phyloP scores from a whole-genome alignment of 2,888 invertebrate species.

The Nebria brevicollis region DNA sequence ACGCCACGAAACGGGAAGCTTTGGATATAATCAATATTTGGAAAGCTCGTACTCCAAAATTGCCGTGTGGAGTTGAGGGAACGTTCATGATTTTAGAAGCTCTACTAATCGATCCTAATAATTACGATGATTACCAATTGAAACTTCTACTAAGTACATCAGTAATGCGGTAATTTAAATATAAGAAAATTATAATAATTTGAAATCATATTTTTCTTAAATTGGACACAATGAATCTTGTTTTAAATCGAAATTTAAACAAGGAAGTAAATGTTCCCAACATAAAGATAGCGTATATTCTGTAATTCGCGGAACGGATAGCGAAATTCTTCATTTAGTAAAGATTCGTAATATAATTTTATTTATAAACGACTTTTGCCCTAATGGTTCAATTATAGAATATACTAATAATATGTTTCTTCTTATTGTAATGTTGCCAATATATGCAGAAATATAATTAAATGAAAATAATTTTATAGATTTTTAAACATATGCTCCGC shows the following conservation, averaged over 20 bases:
- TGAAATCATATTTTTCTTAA: not conserved
- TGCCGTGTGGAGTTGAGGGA: conserved; percentile 72
- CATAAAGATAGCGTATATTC: not conserved
- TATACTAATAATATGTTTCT: too few relatives aligned
- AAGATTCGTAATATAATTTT: too few relatives aligned
- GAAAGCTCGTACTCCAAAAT: conserved; percentile 68
- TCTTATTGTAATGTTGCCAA: not conserved
- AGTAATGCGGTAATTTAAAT: conserved; percentile 70
- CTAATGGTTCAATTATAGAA: too few relatives aligned
- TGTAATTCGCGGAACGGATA: too few relatives aligned
- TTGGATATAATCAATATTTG: conserved; percentile 66
- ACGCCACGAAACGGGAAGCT: conserved; percentile 60
- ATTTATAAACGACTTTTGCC: too few relatives aligned
- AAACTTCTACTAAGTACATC: conserved; percentile 71
- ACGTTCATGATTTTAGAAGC: conserved; percentile 69
- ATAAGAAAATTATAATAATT: not conserved
- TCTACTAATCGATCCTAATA: conserved; percentile 59
- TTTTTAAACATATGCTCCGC: conserved; percentile 61
- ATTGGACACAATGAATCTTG: conserved; percentile 21
- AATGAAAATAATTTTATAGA: conserved; percentile 51
- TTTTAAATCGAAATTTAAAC: not conserved
- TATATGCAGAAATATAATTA: not conserved
- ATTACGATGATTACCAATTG: conserved; percentile 64
- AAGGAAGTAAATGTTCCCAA: not conserved
- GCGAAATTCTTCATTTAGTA: too few relatives aligned